A percentile compares a stretch with the other conserved stretches of the same genome.
Conservation (phyloP, 2,888 invertebrate species). For the Aspidapion aeneum region DNA sequence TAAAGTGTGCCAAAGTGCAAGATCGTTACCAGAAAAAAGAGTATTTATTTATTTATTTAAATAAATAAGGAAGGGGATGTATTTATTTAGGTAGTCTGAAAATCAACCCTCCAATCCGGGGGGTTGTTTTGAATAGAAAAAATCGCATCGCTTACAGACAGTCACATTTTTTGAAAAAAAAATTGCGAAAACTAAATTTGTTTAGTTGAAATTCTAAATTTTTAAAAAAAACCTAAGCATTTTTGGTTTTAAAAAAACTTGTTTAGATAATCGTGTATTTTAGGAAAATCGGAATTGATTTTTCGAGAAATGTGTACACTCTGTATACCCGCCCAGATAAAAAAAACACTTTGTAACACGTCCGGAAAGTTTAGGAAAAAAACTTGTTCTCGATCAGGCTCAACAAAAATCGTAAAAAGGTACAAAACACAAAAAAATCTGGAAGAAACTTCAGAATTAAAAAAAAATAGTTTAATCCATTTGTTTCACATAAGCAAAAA, state of each 20-base stretch:
- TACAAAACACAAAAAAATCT: slow-evolving; percentile 10
- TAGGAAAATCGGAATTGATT: neutral
- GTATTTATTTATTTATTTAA: slow-evolving; percentile 46
- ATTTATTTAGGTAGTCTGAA: slow-evolving; percentile 43
- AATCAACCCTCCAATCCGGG: slow-evolving; percentile 10
- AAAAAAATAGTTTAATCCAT: slow-evolving; percentile 42
- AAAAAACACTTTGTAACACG: neutral
- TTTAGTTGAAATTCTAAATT: neutral
- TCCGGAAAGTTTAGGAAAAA: neutral
- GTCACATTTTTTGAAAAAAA: neutral
- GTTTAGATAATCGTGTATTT: neutral
- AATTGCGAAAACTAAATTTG: neutral
- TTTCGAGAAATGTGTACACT: neutral
- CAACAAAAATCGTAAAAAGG: slow-evolving; percentile 6
- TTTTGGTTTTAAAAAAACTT: neutral
- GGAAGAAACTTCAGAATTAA: neutral
- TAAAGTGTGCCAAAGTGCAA: slow-evolving; percentile 52
- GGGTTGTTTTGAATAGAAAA: slow-evolving; percentile 2
- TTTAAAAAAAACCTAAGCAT: neutral
- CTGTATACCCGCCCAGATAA: neutral
- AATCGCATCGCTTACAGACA: neutral
- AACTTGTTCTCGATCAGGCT: slow-evolving; percentile 6
- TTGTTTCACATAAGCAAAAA: slow-evolving; percentile 39
- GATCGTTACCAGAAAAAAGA: slow-evolving; percentile 48
- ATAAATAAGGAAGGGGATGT: slow-evolving; percentile 47